phyloP scores from a whole-genome alignment of 2,888 invertebrate genomes.

The Venustoraphidia nigricollis region DNA sequence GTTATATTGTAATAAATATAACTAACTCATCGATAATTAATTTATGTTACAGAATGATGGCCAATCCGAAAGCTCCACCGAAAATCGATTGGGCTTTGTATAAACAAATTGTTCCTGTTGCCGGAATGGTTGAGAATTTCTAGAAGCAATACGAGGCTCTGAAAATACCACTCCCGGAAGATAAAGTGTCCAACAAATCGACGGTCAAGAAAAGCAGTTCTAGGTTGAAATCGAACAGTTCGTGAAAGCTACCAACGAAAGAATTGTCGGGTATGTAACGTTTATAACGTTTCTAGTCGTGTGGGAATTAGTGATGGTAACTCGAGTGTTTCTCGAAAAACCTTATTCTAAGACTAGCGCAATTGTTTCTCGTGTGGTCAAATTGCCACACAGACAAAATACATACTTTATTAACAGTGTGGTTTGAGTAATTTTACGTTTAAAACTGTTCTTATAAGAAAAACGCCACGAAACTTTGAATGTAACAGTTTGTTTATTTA shows the following conservation, averaged over 20 bases:
- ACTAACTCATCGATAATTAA: not conserved
- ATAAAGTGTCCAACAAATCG: conserved; percentile 53
- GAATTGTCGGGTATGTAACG: conserved; percentile 42
- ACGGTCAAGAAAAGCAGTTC: conserved; percentile 48
- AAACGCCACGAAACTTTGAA: too few species aligned
- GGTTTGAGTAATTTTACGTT: too few species aligned
- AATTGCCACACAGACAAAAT: too few species aligned
- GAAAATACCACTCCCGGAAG: conserved; percentile 68
- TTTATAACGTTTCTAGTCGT: not conserved
- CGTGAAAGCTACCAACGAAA: conserved; percentile 38
- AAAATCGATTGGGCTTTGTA: conserved; percentile 76
- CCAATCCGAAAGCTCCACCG: conserved; percentile 62
- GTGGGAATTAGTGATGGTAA: too few species aligned
- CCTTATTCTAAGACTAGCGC: not conserved
- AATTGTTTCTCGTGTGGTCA: too few species aligned
- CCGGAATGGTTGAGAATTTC: conserved; percentile 77
- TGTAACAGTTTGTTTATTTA: too few species aligned
- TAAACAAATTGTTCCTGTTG: conserved; percentile 50
- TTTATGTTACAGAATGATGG: conserved; percentile 37
- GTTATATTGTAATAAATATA: too few species aligned
- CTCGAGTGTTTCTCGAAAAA: too few species aligned
- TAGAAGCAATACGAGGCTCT: conserved; percentile 71
- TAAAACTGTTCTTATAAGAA: too few species aligned
- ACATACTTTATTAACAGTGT: too few species aligned
- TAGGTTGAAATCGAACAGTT: conserved; percentile 45